Evolutionary conservation across 1,140 invertebrate genomes (phyloP).

Genomic region (Calliopsis andreniformis): DNA sequence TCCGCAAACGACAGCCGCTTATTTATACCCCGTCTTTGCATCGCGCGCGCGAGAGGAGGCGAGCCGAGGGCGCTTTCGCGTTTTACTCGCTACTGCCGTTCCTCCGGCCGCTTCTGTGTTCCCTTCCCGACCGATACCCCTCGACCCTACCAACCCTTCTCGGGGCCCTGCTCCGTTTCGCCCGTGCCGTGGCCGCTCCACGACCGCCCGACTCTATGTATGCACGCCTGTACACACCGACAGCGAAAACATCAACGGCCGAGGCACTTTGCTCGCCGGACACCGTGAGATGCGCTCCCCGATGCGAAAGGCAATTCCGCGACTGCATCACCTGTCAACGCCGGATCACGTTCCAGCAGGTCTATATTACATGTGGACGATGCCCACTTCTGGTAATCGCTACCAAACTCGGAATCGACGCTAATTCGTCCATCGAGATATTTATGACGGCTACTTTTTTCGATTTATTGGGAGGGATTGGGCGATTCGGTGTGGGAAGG

Average conservation of each 20-base stretch:
- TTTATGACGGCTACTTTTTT: slow-evolving; percentile 28
- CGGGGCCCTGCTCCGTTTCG: not conserved
- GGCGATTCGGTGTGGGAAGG: no score
- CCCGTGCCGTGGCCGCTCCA: not conserved
- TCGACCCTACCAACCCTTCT: not conserved
- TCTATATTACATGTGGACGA: slow-evolving; percentile 67
- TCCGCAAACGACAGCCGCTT: slow-evolving; percentile 82
- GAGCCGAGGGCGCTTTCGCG: slow-evolving; percentile 63
- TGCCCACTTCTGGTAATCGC: slow-evolving; percentile 24
- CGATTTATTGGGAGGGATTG: no score
- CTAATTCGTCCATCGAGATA: slow-evolving; percentile 30
- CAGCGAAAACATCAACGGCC: slow-evolving; percentile 50
- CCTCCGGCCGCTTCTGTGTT: slow-evolving; percentile 49
- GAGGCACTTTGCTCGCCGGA: slow-evolving; percentile 55
- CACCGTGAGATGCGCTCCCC: slow-evolving; percentile 45
- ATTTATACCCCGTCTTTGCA: slow-evolving; percentile 82
- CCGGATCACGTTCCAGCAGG: slow-evolving; percentile 62
- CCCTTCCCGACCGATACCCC: slow-evolving; percentile 35
- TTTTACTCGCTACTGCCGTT: slow-evolving; percentile 58
- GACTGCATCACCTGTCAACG: slow-evolving; percentile 72
- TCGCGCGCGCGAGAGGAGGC: slow-evolving; percentile 71
- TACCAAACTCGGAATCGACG: not conserved
- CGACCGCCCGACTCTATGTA: not conserved
- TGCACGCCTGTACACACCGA: no score
- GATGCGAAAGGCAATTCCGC: slow-evolving; percentile 66